Percentiles rank a stretch among this genome's conserved stretches.
Evolutionary conservation across 2,113 vertebrate genomes (phyloP).

Genomic region (Taurulus bubalis): DNA sequence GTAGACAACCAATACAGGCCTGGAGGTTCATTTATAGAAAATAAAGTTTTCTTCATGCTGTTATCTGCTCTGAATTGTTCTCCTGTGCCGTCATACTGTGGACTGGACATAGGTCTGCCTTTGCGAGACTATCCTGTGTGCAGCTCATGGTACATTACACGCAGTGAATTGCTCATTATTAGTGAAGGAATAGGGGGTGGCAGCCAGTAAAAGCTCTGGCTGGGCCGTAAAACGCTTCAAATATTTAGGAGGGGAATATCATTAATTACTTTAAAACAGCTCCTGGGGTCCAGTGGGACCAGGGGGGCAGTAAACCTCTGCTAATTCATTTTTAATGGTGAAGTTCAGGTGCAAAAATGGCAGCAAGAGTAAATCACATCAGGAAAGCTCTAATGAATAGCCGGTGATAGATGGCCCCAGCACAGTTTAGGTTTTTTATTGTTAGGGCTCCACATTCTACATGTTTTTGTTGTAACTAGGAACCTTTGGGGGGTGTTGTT

Average conservation of each 20-base stretch:
- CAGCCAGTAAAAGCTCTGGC: conserved; percentile 39
- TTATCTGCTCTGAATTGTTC: not conserved
- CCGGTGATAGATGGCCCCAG: conserved; percentile 33
- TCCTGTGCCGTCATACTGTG: not conserved
- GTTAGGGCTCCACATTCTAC: conserved; percentile 17
- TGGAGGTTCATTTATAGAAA: not conserved
- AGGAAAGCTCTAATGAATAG: conserved; percentile 15
- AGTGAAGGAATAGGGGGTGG: conserved; percentile 3
- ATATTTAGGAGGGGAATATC: conserved; percentile 54
- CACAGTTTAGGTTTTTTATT: conserved; percentile 29
- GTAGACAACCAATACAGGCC: not conserved
- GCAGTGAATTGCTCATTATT: conserved; percentile 41
- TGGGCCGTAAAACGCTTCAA: conserved; percentile 51
- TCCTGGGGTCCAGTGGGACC: conserved; percentile 33
- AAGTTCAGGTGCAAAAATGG: conserved; percentile 60
- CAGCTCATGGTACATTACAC: conserved; percentile 9
- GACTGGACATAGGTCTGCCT: not conserved
- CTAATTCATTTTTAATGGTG: conserved; percentile 65
- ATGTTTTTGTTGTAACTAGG: conserved; percentile 13
- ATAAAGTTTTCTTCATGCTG: not conserved
- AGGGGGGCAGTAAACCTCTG: conserved; percentile 31
- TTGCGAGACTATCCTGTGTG: not conserved
- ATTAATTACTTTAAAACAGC: conserved; percentile 61
- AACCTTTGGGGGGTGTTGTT: not conserved
- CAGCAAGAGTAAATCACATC: conserved; percentile 59